Conservation (phyloP, 2,113 vertebrate species). For the Epinephelus cyanopodus region DNA sequence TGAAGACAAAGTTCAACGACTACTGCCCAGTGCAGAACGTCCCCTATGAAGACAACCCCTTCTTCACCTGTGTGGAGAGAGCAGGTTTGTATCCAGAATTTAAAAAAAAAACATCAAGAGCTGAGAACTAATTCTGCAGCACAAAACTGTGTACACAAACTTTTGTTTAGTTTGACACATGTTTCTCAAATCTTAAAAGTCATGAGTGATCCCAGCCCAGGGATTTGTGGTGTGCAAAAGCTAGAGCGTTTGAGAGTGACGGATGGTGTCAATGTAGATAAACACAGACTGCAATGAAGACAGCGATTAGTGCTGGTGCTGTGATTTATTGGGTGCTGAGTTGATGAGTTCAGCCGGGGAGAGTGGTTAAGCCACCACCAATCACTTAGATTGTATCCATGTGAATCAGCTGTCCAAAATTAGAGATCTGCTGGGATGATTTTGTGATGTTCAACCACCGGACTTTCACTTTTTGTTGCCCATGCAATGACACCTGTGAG, state of each 20-base stretch:
- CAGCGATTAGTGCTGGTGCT: conserved; percentile 16
- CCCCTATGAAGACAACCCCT: conserved; percentile 83
- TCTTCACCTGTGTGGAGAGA: conserved; percentile 83
- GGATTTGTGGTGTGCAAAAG: conserved; percentile 7
- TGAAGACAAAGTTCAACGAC: conserved; percentile 82
- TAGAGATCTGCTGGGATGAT: conserved; percentile 6
- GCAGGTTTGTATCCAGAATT: conserved; percentile 72
- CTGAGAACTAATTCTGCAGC: neutral
- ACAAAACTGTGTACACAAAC: neutral
- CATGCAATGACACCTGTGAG: too few species aligned
- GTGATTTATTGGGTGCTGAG: conserved; percentile 30
- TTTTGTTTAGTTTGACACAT: neutral
- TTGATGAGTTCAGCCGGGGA: conserved; percentile 30
- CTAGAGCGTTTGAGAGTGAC: neutral
- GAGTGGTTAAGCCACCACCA: neutral
- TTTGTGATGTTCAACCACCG: neutral
- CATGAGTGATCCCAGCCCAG: neutral
- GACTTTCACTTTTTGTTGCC: neutral
- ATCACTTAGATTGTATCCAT: neutral
- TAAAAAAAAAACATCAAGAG: neutral
- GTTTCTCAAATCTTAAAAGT: neutral
- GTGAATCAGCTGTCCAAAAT: conserved; percentile 33
- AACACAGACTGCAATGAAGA: conserved; percentile 20
- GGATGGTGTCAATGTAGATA: conserved; percentile 8
- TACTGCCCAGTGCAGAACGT: conserved; percentile 73